Conservation (phyloP, 2,797 vertebrate species). For the Acanthis flammea region DNA sequence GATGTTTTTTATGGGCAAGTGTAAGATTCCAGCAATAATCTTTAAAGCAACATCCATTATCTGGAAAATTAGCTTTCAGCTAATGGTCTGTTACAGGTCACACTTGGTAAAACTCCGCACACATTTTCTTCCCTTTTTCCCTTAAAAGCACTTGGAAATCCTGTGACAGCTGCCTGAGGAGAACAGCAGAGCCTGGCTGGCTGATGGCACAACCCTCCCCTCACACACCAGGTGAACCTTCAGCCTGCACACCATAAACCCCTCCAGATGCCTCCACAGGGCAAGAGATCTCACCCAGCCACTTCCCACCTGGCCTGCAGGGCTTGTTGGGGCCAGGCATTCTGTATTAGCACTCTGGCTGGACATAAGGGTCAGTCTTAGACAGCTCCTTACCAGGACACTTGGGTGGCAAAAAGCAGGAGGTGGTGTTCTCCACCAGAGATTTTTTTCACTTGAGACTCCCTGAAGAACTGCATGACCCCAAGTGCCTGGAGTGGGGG, state of each 20-base stretch:
- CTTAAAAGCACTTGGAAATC: not conserved
- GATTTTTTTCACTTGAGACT: not conserved
- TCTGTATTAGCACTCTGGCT: rapidly evolving
- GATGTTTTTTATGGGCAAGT: not conserved
- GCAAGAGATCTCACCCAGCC: not conserved
- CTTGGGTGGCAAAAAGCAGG: not conserved
- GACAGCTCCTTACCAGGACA: not conserved
- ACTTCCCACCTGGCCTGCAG: not conserved
- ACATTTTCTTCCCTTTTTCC: not conserved
- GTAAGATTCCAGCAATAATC: constrained; percentile 23
- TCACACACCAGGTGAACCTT: not conserved
- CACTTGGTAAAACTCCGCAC: not conserved
- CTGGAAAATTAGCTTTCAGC: constrained; percentile 37
- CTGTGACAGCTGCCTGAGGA: not conserved
- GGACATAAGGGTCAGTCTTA: not conserved
- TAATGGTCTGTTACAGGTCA: constrained; percentile 18
- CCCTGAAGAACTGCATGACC: not conserved
- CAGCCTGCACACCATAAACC: rapidly evolving
- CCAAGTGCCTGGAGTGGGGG: rapidly evolving
- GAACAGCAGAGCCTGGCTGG: not conserved
- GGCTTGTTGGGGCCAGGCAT: not conserved
- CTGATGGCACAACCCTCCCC: rapidly evolving
- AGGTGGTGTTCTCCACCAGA: not conserved
- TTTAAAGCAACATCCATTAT: constrained; percentile 39
- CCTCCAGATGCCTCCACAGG: rapidly evolving